A percentile compares a stretch with the other conserved stretches of the same genome.
These are phyloP conservation scores for Cyanoderma ruficeps DNA, from an alignment of 2,113 vertebrate species.

Conservation along the genomic window DNA sequence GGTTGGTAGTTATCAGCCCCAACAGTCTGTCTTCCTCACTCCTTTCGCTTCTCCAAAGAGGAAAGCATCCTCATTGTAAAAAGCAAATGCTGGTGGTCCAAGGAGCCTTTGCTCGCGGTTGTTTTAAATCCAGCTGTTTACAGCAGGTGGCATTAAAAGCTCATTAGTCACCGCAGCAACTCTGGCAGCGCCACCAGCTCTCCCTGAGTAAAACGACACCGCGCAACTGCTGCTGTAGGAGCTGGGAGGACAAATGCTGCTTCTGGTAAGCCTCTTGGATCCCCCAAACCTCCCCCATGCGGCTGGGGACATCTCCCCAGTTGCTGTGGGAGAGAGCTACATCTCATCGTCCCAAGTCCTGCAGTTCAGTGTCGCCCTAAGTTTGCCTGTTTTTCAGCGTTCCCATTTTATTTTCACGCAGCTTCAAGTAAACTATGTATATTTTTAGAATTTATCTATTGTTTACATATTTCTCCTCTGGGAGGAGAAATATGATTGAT, in stretches of 20 bases:
- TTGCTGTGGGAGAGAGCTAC: background rate
- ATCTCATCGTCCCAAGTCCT: background rate
- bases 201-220: accelerated
- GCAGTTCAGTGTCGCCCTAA: background rate
- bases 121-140: constrained; percentile 26
- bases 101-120: background rate
- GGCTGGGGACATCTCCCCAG: background rate
- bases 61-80: background rate
- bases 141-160: constrained; percentile 25
- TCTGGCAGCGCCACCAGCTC: accelerated
- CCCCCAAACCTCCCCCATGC: background rate
- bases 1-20: background rate
- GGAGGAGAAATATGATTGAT: too few relatives aligned
- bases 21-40: background rate
- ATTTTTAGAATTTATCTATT: too few relatives aligned
- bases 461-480: too few relatives aligned
- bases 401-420: too few relatives aligned
- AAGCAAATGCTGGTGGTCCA: background rate
- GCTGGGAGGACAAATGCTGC: background rate
- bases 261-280: background rate
- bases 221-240: background rate
- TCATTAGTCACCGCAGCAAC: background rate
- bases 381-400: too few relatives aligned
- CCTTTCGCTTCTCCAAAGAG: background rate
- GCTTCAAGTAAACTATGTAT: too few relatives aligned